These are phyloP conservation scores for Cantharis rufa DNA, from an alignment of 2,888 invertebrate genomes.

Conservation along the genomic window DNA sequence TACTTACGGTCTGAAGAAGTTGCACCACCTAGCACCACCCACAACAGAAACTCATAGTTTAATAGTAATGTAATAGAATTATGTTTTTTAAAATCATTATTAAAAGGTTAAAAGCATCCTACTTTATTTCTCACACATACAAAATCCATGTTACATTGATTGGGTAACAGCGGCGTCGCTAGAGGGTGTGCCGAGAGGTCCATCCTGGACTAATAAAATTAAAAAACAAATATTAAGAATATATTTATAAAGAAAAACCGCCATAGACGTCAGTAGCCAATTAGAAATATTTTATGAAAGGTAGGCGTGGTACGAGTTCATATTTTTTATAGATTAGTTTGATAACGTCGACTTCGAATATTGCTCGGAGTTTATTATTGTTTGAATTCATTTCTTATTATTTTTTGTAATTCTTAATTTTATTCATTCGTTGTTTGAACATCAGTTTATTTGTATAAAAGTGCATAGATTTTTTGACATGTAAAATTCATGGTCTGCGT, in stretches of 20 bases:
- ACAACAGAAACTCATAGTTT: background rate
- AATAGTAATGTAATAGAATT: background rate
- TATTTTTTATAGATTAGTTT: no score
- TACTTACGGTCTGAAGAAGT: background rate
- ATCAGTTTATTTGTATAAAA: background rate
- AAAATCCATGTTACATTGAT: background rate
- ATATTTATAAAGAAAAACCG: no score
- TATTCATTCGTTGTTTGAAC: background rate
- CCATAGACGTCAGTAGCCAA: no score
- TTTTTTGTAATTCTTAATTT: no score
- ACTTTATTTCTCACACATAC: background rate
- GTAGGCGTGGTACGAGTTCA: no score
- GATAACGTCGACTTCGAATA: background rate
- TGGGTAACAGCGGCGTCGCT: no score
- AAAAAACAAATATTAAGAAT: no score
- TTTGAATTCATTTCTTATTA: no score
- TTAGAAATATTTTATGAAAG: background rate
- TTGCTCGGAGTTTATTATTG: background rate
- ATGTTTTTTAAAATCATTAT: background rate
- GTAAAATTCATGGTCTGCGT: background rate
- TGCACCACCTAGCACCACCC: background rate
- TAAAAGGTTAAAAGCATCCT: background rate
- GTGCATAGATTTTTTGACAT: background rate
- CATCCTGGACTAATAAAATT: no score
- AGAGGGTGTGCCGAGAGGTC: no score